These are phyloP conservation scores for Harpegnathos saltator DNA, from an alignment of 1,140 invertebrate genomes.

Conservation along the genomic window DNA sequence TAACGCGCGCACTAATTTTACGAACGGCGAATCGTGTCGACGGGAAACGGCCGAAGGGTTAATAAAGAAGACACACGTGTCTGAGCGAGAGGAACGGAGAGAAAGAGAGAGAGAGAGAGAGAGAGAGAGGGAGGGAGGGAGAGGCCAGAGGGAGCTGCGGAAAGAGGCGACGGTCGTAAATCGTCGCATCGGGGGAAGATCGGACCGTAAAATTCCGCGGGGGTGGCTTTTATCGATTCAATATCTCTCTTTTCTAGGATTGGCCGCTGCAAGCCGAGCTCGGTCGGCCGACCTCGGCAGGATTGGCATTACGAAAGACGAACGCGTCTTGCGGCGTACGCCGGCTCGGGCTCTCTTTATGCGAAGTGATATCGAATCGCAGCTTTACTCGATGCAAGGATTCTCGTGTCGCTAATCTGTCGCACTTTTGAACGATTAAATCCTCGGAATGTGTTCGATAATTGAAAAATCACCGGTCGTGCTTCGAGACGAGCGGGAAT, in stretches of 20 bases:
- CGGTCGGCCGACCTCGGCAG: conserved; percentile 12
- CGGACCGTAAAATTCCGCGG: conserved; percentile 69
- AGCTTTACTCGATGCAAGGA: background rate
- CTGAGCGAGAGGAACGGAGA: background rate
- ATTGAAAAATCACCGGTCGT: background rate
- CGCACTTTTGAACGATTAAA: background rate
- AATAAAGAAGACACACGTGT: conserved; percentile 21
- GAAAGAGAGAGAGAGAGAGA: too few species aligned
- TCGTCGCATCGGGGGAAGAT: conserved; percentile 65
- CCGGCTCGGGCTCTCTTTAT: conserved; percentile 8
- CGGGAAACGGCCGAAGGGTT: background rate
- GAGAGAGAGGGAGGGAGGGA: too few species aligned
- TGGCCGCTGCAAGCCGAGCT: conserved; percentile 52
- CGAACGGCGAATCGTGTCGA: background rate
- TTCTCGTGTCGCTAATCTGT: background rate
- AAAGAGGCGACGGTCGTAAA: conserved; percentile 69
- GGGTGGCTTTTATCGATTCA: conserved; percentile 74
- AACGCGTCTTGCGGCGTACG: conserved; percentile 58
- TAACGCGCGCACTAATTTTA: conserved; percentile 50
- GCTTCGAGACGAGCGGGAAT: background rate
- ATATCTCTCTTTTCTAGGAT: conserved; percentile 67
- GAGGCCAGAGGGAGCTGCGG: conserved; percentile 13
- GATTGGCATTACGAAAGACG: conserved; percentile 65
- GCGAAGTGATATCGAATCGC: background rate
- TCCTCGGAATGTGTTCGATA: background rate